phyloP scores from a whole-genome alignment of 2,797 vertebrate genomes.

The Pipistrellus pygmaeus region DNA sequence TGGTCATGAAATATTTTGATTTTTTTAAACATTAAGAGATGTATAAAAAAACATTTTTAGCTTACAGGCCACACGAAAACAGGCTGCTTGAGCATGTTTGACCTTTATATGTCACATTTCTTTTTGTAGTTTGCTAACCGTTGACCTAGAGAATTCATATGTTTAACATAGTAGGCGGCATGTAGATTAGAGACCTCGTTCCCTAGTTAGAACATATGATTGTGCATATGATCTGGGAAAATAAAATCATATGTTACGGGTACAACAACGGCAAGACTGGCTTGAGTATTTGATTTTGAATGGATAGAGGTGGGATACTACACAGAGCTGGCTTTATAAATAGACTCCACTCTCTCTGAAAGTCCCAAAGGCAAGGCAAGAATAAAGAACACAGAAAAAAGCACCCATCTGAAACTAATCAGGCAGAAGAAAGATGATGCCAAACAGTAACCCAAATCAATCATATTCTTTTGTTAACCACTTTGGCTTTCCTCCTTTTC shows the following conservation, averaged over 20 bases:
- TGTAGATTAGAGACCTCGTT: not conserved
- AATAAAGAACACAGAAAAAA: not conserved
- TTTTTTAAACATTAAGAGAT: not conserved
- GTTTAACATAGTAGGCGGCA: not conserved
- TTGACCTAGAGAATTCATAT: not conserved
- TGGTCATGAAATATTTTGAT: not conserved
- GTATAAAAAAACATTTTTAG: not conserved
- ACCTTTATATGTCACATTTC: not conserved
- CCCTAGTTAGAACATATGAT: not conserved
- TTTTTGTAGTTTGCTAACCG: not conserved
- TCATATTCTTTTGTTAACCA: not conserved
- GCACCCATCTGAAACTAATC: not conserved
- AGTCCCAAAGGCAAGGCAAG: slow-evolving; percentile 9
- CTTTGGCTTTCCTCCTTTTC: not conserved
- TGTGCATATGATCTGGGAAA: not conserved
- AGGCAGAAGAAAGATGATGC: slow-evolving; percentile 9
- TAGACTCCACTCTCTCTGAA: not conserved
- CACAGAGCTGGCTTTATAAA: not conserved
- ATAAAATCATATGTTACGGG: not conserved
- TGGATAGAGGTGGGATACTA: not conserved
- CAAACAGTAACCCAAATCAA: not conserved
- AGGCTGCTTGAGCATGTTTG: not conserved
- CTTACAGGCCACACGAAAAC: not conserved
- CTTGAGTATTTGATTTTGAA: not conserved
- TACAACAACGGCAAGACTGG: not conserved